These are phyloP conservation scores for Thamnophis elegans DNA, from an alignment of 2,797 vertebrate species.

Conservation along the genomic window DNA sequence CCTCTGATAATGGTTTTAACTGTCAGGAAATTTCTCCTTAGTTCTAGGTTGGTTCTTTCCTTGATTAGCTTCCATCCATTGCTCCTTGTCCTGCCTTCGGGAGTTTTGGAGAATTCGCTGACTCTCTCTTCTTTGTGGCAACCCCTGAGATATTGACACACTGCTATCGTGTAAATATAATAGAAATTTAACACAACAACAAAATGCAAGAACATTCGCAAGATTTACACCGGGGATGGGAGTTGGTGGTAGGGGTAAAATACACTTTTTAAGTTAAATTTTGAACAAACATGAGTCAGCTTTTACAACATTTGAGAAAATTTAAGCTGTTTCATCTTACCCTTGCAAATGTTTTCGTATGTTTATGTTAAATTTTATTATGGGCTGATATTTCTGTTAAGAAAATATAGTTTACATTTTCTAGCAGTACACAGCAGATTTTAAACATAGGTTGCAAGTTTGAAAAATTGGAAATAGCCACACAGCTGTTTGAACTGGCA, in stretches of 20 bases:
- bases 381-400: background rate
- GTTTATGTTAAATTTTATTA: background rate
- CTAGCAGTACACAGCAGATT: background rate
- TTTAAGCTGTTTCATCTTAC: background rate
- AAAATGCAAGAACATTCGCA: background rate
- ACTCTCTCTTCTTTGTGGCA: background rate
- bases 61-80: background rate
- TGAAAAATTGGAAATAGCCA: background rate
- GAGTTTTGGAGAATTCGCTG: background rate
- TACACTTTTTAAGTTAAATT: slow-evolving; percentile 5
- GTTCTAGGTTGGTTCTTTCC: background rate
- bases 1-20: background rate
- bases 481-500: background rate
- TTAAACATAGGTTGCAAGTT: background rate
- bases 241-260: background rate
- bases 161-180: background rate
- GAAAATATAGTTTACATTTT: background rate
- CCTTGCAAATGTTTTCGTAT: background rate
- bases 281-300: background rate
- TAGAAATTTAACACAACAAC: background rate
- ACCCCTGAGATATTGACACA: background rate
- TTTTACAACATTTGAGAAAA: slow-evolving; percentile 12
- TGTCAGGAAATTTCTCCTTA: background rate
- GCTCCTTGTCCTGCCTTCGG: background rate
- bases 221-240: background rate